Conservation (phyloP, 2,888 invertebrate species). For the Vesta saturnalis region DNA sequence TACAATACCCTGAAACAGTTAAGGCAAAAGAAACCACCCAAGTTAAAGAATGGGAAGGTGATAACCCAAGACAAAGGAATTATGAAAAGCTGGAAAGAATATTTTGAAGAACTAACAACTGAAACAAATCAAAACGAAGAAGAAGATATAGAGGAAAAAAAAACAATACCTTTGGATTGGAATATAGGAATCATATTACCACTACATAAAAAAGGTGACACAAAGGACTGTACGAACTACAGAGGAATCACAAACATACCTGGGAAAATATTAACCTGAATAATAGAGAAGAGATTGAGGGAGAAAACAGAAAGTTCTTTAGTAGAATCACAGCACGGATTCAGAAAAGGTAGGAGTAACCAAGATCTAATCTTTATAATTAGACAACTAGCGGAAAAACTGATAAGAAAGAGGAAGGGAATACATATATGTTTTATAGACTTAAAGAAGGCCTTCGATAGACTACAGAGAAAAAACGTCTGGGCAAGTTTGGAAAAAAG, state of each 20-base stretch:
- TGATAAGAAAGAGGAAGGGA: not conserved
- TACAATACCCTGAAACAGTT: too few species aligned
- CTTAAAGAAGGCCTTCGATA: not conserved
- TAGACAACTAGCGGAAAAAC: not conserved
- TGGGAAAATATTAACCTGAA: not conserved
- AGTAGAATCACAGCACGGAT: not conserved
- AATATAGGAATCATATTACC: not conserved
- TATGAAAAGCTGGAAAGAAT: too few species aligned
- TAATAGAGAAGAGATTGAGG: not conserved
- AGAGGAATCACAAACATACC: too few species aligned
- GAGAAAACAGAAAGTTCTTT: not conserved
- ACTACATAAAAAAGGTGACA: not conserved
- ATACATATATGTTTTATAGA: not conserved
- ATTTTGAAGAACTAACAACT: too few species aligned
- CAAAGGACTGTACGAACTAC: not conserved
- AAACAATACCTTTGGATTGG: not conserved
- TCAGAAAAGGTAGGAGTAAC: not conserved
- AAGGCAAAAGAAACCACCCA: too few species aligned
- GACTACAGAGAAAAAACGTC: not conserved
- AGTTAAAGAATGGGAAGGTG: too few species aligned
- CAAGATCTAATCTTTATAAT: not conserved
- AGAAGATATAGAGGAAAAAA: too few species aligned
- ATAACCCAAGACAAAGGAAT: too few species aligned
- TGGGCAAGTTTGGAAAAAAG: not conserved
- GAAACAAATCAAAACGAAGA: too few species aligned